Conservation (phyloP, 2,113 vertebrate genomes). For the Toxotes jaculatrix region DNA sequence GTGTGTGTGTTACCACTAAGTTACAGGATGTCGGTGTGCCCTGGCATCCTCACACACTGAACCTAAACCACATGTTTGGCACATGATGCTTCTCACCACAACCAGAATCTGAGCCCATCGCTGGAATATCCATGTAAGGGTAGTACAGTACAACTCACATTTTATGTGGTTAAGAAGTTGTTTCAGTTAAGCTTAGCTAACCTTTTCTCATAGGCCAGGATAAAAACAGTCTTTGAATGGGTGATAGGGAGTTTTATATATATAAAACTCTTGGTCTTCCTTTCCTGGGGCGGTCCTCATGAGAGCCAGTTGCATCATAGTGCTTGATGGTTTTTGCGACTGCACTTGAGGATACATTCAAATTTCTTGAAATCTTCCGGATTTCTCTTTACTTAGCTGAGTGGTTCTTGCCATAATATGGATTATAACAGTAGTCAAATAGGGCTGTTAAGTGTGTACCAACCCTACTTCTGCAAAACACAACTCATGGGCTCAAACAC, state of each 20-base stretch:
- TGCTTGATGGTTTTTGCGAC: no score
- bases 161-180: conserved; percentile 23
- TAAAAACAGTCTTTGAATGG: conserved; percentile 6
- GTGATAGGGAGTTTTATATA: background rate
- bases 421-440: no score
- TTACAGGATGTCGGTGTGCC: conserved; percentile 35
- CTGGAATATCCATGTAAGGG: conserved; percentile 26
- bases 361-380: no score
- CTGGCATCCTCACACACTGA: conserved; percentile 38
- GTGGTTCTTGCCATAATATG: no score
- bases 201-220: background rate
- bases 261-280: no score
- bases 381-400: no score
- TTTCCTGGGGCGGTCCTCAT: no score
- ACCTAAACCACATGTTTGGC: conserved; percentile 63
- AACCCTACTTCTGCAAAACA: no score
- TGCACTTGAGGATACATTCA: no score
- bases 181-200: background rate
- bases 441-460: no score
- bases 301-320: no score
- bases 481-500: no score
- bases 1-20: conserved; percentile 33
- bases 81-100: conserved; percentile 20
- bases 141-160: background rate
- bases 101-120: conserved; percentile 12